These are phyloP conservation scores for Galagoides demidoff DNA, from an alignment of 2,797 vertebrate genomes.

Conservation along the genomic window DNA sequence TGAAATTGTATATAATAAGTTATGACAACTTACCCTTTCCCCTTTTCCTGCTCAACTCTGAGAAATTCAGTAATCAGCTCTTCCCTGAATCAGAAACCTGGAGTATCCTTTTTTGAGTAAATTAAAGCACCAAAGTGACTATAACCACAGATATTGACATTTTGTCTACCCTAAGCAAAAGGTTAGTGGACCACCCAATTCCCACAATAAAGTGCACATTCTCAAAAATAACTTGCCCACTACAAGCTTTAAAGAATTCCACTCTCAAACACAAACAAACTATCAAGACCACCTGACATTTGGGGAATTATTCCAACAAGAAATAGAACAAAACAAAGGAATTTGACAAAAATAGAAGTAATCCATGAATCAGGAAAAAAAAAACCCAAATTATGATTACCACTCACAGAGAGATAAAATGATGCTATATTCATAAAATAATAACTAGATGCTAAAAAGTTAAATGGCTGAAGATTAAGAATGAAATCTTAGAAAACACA, in stretches of 20 bases:
- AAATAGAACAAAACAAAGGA: conserved; percentile 39
- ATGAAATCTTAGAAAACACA: not conserved
- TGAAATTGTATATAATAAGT: not conserved
- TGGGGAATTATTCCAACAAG: not conserved
- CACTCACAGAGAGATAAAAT: not conserved
- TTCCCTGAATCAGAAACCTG: not conserved
- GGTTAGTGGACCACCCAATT: not conserved
- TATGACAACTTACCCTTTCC: not conserved
- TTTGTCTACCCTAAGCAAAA: not conserved
- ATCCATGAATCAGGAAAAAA: not conserved
- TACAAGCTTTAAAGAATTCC: not conserved
- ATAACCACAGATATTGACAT: not conserved
- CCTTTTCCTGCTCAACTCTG: not conserved
- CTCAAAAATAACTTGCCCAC: not conserved
- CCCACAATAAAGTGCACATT: not conserved
- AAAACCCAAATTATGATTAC: not conserved
- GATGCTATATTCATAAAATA: not conserved
- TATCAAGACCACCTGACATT: not conserved
- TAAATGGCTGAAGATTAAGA: not conserved
- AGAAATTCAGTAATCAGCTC: not conserved
- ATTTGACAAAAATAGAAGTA: conserved; percentile 4
- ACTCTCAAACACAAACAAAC: not conserved
- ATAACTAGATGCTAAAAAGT: not conserved
- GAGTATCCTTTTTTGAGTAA: not conserved
- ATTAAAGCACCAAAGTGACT: not conserved